Evolutionary conservation across 1,140 invertebrate species (phyloP), one percentile per base, ranked within the genome.

Genomic region (Lethrus apterus): DNA sequence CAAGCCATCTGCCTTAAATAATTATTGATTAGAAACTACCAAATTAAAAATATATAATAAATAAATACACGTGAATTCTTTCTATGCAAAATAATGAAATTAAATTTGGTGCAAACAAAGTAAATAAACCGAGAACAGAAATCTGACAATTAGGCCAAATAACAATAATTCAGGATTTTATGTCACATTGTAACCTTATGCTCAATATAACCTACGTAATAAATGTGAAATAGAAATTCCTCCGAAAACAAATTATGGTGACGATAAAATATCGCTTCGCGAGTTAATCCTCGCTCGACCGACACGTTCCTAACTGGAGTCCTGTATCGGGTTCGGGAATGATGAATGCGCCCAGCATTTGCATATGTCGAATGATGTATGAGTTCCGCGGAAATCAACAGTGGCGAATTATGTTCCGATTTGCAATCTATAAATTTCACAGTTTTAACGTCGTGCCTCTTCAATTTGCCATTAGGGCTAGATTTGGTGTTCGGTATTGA

Each of bases 331-430:
- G 44, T 19, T 20, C 46, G 44, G 33, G 50, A 58, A 59, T 62
- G 59, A 62, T 62, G 52, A 60, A 62, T 62, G 59, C 54, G 40
- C 26, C 46, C 52, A 44, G 47, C 57, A 56, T 59, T 62, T 56
- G 56, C 59, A 62, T 60, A 57, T 60, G 59, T 52, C 56, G 56
- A 55, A 59, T 61, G 59, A 59, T 59, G 50, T 60, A 62, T 56
- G 57, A 55, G 40, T 56, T 55, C 48, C 56, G 49, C 35, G 44
- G 54, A 51, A 57, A 59, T 59, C 59, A 62, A 60, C 59, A 60
- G 40, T 52, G 49, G 50, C 49, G 52, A 54, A 60, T 62, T 58
- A 58, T 57, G 54, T 57, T 58, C 50, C 59, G 52, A 58, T 56
- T 48, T 54, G 48, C 44, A 48, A 56, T 54, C 57, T 58, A 62